Evolutionary conservation across 1,140 invertebrate genomes (phyloP), one percentile per base, ranked within the genome.

Genomic region (Formica exsecta): DNA sequence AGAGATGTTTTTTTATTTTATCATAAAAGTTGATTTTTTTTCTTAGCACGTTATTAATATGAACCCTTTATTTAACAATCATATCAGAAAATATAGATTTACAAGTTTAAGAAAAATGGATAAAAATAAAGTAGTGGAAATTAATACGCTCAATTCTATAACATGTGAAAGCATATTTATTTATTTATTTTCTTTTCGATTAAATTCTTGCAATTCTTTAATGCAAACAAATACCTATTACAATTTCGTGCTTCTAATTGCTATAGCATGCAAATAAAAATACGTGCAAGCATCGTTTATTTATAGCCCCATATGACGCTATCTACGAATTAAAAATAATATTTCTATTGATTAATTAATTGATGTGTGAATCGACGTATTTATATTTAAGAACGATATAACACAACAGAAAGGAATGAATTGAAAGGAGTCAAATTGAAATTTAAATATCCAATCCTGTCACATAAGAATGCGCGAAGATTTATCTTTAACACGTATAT

Each of bases 241-340:
- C 65, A 19, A 44, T 57, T 57, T 36, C 65, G 36, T 80, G 51
- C 32, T 32, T 13, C 62, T 83, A 83, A 83, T 71, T 70, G 16
- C 11, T 51, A 44, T 64, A 22, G 22, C 48, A 70, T 70, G 64
- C 64, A 57, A 80, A 68, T 68, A 80, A 80, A 80, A 68, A 83
- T 25, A 29, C 79, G n/a, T 61, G 54, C 57, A 13, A n/a, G 1
- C 8, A 16, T n/a, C 29, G 25, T 83, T 83, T 83, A 83, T 83
- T 83, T 74, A 74, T 83, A 48, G 29, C 2, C 68, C 5, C 29
- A 19, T n/a, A 1, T 19, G 19, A 61, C 36, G 25, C 1, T 41
- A 70, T 61, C n/a, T 59, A 25, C 13, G 19, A 8, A 74, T 83
- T 83, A 83, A 61, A 74, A 83, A 83, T 73, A 83, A 38, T 48